Evolutionary conservation across 2,888 invertebrate species (phyloP), one percentile per base, ranked within the genome.

Genomic region (Cybosia mesomella): DNA sequence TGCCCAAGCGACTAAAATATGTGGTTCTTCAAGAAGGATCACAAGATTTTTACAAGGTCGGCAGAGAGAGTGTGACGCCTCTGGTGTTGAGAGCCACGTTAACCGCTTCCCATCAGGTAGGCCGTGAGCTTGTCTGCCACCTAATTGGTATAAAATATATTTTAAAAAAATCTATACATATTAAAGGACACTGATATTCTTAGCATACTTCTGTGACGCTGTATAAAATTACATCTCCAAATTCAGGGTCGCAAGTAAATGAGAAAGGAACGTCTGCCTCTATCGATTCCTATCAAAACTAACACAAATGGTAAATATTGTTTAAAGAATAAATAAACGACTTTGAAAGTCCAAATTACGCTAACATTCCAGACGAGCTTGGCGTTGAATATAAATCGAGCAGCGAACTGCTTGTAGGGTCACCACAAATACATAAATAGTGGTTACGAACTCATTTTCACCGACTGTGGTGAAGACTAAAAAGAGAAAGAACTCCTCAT

Each of bases 331-430:
- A 76, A 74, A 77, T 78, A 75, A 83, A 79, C 80, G 84, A 76
- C 83, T 82, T 82, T 81, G 80, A 89, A 87, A 87, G 84, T 79
- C 86, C 79, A 88, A 90, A 88, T 89, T 87, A 87, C 83, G 76
- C 75, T 76, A 84, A 84, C 84, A 86, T 85, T 83, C 84, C 89
- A 88, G 87, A 85, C 83, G 67, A n/a, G 66, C 61, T 71, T 70
- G 55, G 70, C 60, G 61, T 53, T 77, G 91, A 89, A 91, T 91
- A 87, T 85, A 76, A 86, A 91, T 86, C 67, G 79, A 74, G 57
- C 75, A 74, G 78, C 79, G 72, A 66, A 73, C 79, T 71, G 77
- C 73, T 63, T 57, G 67, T 70, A 79, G 79, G 71, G 34, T 18
- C 24, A 58, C 74, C 69, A 78, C 34, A 18, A 22, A 57, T 11